Conservation (phyloP, 2,797 vertebrate genomes). For the Protosalanx chinensis region DNA sequence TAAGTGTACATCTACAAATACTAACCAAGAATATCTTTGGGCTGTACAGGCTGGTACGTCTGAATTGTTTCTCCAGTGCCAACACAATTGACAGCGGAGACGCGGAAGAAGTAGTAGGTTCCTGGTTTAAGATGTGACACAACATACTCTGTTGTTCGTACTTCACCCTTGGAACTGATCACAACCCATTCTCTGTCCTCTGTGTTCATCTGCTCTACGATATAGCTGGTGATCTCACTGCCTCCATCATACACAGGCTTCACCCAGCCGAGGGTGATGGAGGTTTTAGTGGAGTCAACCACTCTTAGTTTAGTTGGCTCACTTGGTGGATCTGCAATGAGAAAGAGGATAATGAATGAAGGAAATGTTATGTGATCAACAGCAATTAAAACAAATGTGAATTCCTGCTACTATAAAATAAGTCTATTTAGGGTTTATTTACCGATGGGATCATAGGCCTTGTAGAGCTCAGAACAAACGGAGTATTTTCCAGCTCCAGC, state of each 20-base stretch:
- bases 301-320: conserved; percentile 90
- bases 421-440: conserved; percentile 43
- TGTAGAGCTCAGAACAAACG: conserved; percentile 88
- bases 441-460: conserved; percentile 92
- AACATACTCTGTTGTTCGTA: conserved; percentile 93
- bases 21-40: conserved; percentile 97
- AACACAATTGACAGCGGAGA: conserved; percentile 87
- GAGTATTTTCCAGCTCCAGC: conserved; percentile 93
- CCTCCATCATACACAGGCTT: conserved; percentile 94
- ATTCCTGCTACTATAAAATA: conserved; percentile 1
- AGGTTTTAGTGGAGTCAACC: conserved; percentile 93
- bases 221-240: conserved; percentile 86
- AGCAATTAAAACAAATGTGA: not conserved
- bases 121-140: conserved; percentile 89
- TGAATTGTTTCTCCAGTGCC: conserved; percentile 91
- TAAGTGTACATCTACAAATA: conserved; percentile 31
- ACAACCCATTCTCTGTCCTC: conserved; percentile 89
- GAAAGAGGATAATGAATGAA: not conserved
- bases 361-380: conserved; percentile 1
- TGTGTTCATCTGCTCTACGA: conserved; percentile 83
- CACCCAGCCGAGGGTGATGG: conserved; percentile 92
- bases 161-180: conserved; percentile 85
- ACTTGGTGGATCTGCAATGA: conserved; percentile 85
- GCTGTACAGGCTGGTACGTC: conserved; percentile 89
- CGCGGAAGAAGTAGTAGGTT: conserved; percentile 89